Evolutionary conservation across 2,797 vertebrate species (phyloP), one percentile per base, ranked within the genome.

Genomic region (Rachycentron canadum): DNA sequence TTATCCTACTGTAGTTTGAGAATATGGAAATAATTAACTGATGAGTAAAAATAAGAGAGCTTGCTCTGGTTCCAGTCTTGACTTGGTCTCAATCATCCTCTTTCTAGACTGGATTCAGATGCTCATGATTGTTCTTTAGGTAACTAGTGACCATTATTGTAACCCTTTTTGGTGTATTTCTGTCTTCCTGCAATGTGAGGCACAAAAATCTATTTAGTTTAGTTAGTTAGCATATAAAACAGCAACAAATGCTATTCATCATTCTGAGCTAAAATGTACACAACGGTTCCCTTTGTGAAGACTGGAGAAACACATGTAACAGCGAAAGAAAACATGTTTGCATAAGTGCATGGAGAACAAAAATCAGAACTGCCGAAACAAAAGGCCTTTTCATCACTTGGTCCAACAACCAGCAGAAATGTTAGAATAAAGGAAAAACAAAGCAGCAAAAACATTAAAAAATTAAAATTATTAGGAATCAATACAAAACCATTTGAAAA

Each of bases 251-350:
- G 26, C 59, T 16, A 43, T 36, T 71, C 17, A 28, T 56, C 34
- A 55, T 43, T 75, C 17, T 45, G 41, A 76, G 50, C 53, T 84
- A 19, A 77, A 34, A 63, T 13, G 17, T 43, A 38, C 3, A 49
- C 62, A 76, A 61, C 3, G 2, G n/a, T 58, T 90, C 59, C 79
- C 50, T 65, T 73, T 83, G 36, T 47, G 52, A 69, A 64, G 13
- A 69, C 8, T 2, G n/a, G 14, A 64, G 21, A 34, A 4, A 21
- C 16, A 63, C 28, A 32, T 62, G 61, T 30, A 69, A 67, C n/a
- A 49, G 45, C 2, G 13, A 58, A 69, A 52, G 10, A 21, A 41
- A 23, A 60, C 2, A 25, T 2, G 17, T 69, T 69, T 30, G 25
- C 30, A 50, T 7, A 66, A 47, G 34, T 68, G 32, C 50, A 47